Evolutionary conservation across 2,113 vertebrate species (phyloP).

Genomic region (Gymnarchus niloticus): DNA sequence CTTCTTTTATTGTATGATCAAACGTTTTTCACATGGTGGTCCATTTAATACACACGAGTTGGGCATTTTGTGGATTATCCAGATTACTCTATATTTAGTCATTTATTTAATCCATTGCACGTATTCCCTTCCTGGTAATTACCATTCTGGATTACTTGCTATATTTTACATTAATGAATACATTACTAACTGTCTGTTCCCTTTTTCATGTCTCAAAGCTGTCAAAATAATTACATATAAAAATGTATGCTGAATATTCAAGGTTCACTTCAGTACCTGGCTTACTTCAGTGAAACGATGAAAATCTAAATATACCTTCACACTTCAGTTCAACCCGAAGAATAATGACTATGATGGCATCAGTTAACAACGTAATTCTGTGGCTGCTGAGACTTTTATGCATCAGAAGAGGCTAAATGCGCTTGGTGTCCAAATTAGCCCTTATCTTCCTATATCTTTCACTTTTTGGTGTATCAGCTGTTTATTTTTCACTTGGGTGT

Average conservation of each 20-base stretch:
- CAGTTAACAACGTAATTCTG: not conserved
- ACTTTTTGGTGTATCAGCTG: not conserved
- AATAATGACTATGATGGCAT: not conserved
- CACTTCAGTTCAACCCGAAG: not conserved
- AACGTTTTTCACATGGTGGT: too few relatives aligned
- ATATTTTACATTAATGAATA: not conserved
- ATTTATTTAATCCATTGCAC: not conserved
- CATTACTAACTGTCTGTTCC: not conserved
- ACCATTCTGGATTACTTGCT: not conserved
- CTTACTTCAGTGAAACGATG: not conserved
- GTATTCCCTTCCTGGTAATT: not conserved
- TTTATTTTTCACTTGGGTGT: not conserved
- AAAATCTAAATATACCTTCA: not conserved
- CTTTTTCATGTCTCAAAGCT: conserved; percentile 4
- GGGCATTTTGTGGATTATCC: not conserved
- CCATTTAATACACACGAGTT: too few relatives aligned
- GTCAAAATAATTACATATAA: conserved; percentile 4
- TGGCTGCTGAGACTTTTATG: conserved; percentile 53
- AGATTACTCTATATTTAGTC: not conserved
- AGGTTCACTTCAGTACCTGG: not conserved
- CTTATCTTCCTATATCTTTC: not conserved
- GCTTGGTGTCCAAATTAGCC: not conserved
- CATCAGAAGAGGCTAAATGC: conserved; percentile 47
- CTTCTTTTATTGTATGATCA: too few relatives aligned
- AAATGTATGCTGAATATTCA: conserved; percentile 11